Percentiles rank a stretch among this genome's conserved stretches.
phyloP scores from a whole-genome alignment of 2,888 invertebrate species.

The Drosophila barbarae region DNA sequence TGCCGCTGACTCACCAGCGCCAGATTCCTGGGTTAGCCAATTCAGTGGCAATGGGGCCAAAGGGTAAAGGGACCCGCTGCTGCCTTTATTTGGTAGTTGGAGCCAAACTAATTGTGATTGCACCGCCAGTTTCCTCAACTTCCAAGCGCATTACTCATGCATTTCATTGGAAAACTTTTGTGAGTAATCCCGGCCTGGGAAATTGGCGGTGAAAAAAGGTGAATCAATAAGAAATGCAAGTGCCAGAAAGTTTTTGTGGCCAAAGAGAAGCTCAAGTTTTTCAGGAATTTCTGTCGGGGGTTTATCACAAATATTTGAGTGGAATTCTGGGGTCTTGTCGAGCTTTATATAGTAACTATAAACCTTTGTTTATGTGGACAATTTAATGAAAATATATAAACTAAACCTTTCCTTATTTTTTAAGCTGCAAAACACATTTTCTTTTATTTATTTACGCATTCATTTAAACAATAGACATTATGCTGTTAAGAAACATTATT shows the following conservation, averaged over 20 bases:
- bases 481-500: not conserved
- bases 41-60: constrained; percentile 27
- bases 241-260: constrained; percentile 10
- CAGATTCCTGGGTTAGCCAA: constrained; percentile 12
- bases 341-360: not conserved
- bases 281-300: not conserved
- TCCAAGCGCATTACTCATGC: constrained; percentile 32
- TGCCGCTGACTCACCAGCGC: constrained; percentile 61
- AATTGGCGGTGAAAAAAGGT: constrained; percentile 21
- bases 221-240: constrained; percentile 23
- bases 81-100: constrained; percentile 30
- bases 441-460: not conserved
- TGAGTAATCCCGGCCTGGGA: constrained; percentile 24
- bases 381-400: not conserved
- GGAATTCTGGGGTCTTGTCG: not conserved
- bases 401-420: not conserved
- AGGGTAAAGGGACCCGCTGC: not conserved
- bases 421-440: not conserved
- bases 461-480: not conserved
- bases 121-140: constrained; percentile 29
- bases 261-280: not conserved
- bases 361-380: not conserved
- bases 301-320: constrained; percentile 5
- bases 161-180: constrained; percentile 33
- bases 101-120: constrained; percentile 38